Percentiles rank a stretch among this genome's conserved stretches.
phyloP scores from a whole-genome alignment of 2,888 invertebrate genomes.

The Criorhina ranunculi region DNA sequence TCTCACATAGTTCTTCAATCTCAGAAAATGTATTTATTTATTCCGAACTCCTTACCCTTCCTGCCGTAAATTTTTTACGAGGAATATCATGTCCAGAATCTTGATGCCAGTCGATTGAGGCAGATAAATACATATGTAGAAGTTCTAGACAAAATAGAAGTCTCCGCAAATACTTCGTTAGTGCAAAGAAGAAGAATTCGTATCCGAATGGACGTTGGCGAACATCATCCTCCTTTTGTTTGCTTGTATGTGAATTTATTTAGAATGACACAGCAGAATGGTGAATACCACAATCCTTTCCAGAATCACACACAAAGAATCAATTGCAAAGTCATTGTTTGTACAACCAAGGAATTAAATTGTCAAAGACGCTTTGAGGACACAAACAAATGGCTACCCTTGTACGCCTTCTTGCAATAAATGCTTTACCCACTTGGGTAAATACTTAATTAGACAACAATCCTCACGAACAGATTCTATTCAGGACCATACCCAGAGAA shows the following conservation, averaged over 20 bases:
- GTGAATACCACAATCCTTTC: conserved; percentile 29
- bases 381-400: conserved; percentile 27
- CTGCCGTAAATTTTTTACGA: background rate
- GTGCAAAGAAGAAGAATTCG: conserved; percentile 14
- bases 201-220: background rate
- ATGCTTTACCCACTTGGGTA: conserved; percentile 31
- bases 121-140: conserved; percentile 47
- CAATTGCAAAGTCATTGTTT: conserved; percentile 63
- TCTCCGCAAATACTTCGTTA: conserved; percentile 35
- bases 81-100: conserved; percentile 21
- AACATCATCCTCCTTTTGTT: conserved; percentile 2
- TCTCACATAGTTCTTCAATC: background rate
- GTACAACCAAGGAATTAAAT: conserved; percentile 54
- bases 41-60: background rate
- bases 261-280: conserved; percentile 34
- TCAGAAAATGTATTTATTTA: conserved; percentile 18
- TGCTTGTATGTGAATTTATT: conserved; percentile 48
- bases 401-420: conserved; percentile 22
- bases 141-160: conserved; percentile 15
- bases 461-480: conserved; percentile 38
- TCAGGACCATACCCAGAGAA: conserved; percentile 4
- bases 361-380: conserved; percentile 51
- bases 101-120: conserved; percentile 23
- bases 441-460: conserved; percentile 70
- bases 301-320: conserved; percentile 54